phyloP scores from a whole-genome alignment of 2,113 vertebrate species.

The Apodemus speciosus region DNA sequence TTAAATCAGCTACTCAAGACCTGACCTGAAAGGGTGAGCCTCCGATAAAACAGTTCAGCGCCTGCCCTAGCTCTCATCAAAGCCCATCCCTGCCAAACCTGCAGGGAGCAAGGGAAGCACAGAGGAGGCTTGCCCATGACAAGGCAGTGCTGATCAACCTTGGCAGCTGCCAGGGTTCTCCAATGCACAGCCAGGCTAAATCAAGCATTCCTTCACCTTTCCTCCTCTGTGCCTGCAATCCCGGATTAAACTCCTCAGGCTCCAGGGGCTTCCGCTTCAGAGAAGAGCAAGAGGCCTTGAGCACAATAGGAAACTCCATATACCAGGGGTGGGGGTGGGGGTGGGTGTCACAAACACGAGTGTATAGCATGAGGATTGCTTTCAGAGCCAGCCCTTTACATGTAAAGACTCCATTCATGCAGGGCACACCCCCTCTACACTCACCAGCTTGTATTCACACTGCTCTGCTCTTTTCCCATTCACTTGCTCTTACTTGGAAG shows the following conservation, averaged over 20 bases:
- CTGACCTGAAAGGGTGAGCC: background rate
- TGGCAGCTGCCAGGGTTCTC: background rate
- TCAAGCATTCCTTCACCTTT: background rate
- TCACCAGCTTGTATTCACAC: constrained; percentile 4
- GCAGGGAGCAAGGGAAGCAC: background rate
- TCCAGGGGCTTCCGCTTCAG: background rate
- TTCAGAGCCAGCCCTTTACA: constrained; percentile 57
- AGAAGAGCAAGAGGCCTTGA: background rate
- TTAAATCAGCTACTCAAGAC: background rate
- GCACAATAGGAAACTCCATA: background rate
- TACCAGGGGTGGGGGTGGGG: constrained; percentile 32
- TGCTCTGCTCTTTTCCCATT: constrained; percentile 60
- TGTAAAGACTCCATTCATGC: constrained; percentile 55
- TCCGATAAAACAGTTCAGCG: background rate
- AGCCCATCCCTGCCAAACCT: background rate
- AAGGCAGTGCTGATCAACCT: background rate
- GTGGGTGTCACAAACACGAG: constrained; percentile 43
- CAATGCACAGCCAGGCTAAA: background rate
- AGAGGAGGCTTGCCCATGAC: background rate
- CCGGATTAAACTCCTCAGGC: background rate
- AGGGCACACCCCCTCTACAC: background rate
- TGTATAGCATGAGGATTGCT: background rate
- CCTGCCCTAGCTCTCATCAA: background rate
- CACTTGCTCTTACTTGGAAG: constrained; percentile 66
- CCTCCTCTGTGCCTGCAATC: background rate